Base-by-base conservation (phyloP, 53 echinoderm and acorn worm species). In the Luidia sarsii region DNA sequence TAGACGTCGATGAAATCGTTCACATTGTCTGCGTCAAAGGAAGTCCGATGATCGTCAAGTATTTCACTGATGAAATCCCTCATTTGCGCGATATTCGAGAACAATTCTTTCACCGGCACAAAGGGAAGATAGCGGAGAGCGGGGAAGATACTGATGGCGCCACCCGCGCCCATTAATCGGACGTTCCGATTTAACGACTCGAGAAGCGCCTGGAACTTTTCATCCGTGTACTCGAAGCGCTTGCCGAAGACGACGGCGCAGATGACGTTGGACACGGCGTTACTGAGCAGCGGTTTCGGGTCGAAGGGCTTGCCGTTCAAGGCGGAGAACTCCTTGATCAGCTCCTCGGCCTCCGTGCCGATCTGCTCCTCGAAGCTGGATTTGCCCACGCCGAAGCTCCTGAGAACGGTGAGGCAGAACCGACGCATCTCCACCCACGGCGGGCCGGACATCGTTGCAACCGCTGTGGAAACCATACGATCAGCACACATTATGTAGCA, bases 361-460 rank as follows among this genome's bases (percentile, higher is more conserved):
- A n/a, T n/a, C n/a, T n/a, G n/a, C n/a, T n/a, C n/a, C n/a, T n/a
- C n/a, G n/a, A n/a, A n/a, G n/a, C n/a, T n/a, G n/a, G n/a, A n/a
- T n/a, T n/a, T n/a, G n/a, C n/a, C n/a, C n/a, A n/a, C n/a, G n/a
- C n/a, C n/a, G n/a, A n/a, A n/a, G 16, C 80, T 84, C 20, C 91
- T 54, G 65, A 91, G 84, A 1, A 80, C 80, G 24, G 62, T 80
- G 39, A 77, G 85, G 28, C 73, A 57, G 80, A 91, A 91, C 7
- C 67, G 60, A 1, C 91, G 79, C 13, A 84, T 80, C 33, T 91
- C 84, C 28, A 50, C 80, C 91, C 91, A 91, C 10, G 53, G 4
- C 3, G 29, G 35, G 1, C 88, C 88, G 32, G 45, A 73, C 1
- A 56, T 33, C 15, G 50, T 39, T 4, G 50, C 73, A 0, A 87